Evolutionary conservation across 2,888 invertebrate species (phyloP), one percentile per base, ranked within the genome.

Genomic region (Entomobrya proxima): DNA sequence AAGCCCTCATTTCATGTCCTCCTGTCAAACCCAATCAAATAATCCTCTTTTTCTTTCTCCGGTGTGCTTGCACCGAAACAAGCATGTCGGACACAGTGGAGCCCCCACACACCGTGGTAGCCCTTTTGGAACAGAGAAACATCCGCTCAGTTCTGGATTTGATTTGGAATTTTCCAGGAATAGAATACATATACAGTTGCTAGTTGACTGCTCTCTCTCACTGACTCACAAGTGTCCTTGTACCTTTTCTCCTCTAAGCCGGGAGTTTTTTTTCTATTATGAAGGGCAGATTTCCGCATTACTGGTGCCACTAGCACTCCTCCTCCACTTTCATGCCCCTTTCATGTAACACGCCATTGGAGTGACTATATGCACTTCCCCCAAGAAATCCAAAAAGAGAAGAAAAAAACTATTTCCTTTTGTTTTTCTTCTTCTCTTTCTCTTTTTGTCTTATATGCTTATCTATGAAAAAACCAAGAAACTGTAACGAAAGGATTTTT

Each of bases 231-330:
- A n/a, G n/a, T 13, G 64, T 64, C 64, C 64, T 37, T 64, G 37
- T 37, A n/a, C n/a, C n/a, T n/a, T n/a, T n/a, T n/a, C n/a, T n/a
- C n/a, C n/a, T n/a, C n/a, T n/a, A 11, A 64, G 9, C 32, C 37
- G 37, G 47, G 47, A 15, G 13, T 47, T n/a, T 13, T 47, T 47
- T 47, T 37, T 35, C 9, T 37, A 64, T 35, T 35, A 32, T 35
- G 35, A 64, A 37, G 64, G 61, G 61, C 61, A 64, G 37, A n/a
- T 64, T 64, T 64, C 64, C 64, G 35, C 32, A 64, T 18, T 64
- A 9, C 27, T 47, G 47, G 15, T 47, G 3, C 9, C 21, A 21
- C 24, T 55, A 2, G 1, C 27, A 27, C 13, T 27, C 55, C 24
- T 27, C 27, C 27, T 27, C 24, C 27, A 4, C 55, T 55, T 24